Conservation (phyloP, 2,113 vertebrate species). For the Monarcha castaneiventris region DNA sequence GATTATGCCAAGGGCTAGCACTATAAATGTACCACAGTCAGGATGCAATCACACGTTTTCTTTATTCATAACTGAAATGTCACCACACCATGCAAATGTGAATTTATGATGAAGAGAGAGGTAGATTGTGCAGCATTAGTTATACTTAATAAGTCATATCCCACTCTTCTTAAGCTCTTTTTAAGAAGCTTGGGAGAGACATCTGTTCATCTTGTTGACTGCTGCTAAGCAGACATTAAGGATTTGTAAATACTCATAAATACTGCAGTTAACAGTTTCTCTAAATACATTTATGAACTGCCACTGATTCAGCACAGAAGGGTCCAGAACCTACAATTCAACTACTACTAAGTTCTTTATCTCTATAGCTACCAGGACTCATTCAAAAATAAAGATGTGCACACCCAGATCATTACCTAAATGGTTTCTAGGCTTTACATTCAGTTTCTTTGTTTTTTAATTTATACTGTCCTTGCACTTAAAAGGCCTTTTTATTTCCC, state of each 20-base stretch:
- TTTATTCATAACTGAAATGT: background rate
- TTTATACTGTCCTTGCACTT: background rate
- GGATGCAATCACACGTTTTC: background rate
- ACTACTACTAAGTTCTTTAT: background rate
- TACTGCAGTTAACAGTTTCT: background rate
- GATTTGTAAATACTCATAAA: background rate
- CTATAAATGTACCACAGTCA: background rate
- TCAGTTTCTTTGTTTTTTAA: background rate
- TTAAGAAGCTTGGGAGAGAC: background rate
- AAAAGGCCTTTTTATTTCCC: background rate
- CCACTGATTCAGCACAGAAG: background rate
- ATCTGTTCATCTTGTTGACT: background rate
- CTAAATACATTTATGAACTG: background rate
- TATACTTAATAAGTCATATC: background rate
- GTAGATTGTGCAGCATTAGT: background rate
- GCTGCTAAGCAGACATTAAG: background rate
- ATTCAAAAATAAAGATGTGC: background rate
- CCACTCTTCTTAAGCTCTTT: background rate
- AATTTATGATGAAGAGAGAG: background rate
- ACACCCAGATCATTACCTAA: background rate
- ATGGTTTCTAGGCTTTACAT: background rate
- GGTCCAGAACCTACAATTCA: background rate
- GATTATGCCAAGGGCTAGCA: background rate
- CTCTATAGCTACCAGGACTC: background rate
- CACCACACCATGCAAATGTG: background rate